Conservation (phyloP, 2,113 vertebrate genomes). For the Stercorarius parasiticus region DNA sequence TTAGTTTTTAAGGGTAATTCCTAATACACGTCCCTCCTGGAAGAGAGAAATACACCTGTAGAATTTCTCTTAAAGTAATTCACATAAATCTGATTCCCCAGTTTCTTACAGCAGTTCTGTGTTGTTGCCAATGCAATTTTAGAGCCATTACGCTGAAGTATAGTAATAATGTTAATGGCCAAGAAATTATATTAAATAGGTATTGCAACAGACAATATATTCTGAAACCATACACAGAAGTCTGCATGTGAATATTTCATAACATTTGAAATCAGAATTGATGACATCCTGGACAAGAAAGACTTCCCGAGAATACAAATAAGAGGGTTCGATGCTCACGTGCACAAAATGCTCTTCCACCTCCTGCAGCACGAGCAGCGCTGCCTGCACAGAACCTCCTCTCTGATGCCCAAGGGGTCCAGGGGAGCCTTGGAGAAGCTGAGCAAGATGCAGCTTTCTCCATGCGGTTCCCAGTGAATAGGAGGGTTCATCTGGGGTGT, state of each 20-base stretch:
- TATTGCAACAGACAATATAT: not conserved
- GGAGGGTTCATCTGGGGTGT: fast-evolving
- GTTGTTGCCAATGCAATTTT: not conserved
- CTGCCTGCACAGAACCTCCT: not conserved
- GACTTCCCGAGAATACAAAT: not conserved
- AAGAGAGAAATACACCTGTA: not conserved
- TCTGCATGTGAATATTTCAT: not conserved
- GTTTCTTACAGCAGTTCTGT: not conserved
- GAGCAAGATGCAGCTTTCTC: not conserved
- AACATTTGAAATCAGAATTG: not conserved
- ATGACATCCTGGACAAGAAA: not conserved
- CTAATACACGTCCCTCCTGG: not conserved
- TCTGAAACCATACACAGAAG: not conserved
- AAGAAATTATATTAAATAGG: not conserved
- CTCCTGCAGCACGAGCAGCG: fast-evolving
- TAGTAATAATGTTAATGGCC: not conserved
- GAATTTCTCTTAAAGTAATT: not conserved
- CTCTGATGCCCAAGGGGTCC: not conserved
- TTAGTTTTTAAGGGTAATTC: not conserved
- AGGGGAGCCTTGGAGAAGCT: not conserved
- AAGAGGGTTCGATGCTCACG: fast-evolving
- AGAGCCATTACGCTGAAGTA: not conserved
- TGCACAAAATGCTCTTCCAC: not conserved
- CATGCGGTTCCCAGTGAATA: not conserved
- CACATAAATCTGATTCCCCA: not conserved